Base-by-base conservation (phyloP, 2,113 vertebrate genomes). In the Myotis lucifugus region DNA sequence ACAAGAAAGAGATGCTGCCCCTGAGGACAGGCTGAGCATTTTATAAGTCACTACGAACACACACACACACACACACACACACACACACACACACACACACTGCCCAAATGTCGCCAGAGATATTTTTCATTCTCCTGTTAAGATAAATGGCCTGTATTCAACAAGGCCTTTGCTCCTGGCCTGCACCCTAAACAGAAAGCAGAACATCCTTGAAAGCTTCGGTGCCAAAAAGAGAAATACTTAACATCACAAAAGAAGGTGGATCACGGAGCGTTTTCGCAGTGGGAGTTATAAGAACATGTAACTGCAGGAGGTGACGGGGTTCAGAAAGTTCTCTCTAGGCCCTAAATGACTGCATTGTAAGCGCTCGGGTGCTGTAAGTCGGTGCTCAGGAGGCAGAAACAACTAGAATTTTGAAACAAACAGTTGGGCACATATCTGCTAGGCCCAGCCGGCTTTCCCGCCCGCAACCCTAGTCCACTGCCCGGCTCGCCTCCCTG, bases 141-240 rank as follows among this genome's bases (percentile, higher is more conserved):
- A 48, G 72, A 27, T 21, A 70, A 88, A 61, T 32, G 88, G 42
- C 74, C 52, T 92, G 56, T 82, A 42, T 48, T 87, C 78, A 93
- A 67, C 66, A 52, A 91, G 67, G 93, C 72, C 96, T 95, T 95
- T 89, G 77, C 81, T 86, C 70, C 78, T 46, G 72, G 69, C 34
- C 29, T 85, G 77, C 40, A 69, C 72, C 69, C 79, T 52, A 48
- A 93, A 88, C 78, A 92, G 69, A 76, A 96, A 90, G n/a, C 34
- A 94, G 69, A 84, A 61, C 52, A 96, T 56, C 18, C 34, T 90
- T 69, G 72, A 77, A 95, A 67, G 25, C 73, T 7, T 81, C 81
- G 17, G 2, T 52, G 61, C 66, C 59, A 27, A 88, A 92, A 73
- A 77, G 72, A 93, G 66, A 90, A 59, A 78, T 88, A 69, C 18